phyloP scores from a whole-genome alignment of 2,113 vertebrate species.

The Peromyscus maniculatus region DNA sequence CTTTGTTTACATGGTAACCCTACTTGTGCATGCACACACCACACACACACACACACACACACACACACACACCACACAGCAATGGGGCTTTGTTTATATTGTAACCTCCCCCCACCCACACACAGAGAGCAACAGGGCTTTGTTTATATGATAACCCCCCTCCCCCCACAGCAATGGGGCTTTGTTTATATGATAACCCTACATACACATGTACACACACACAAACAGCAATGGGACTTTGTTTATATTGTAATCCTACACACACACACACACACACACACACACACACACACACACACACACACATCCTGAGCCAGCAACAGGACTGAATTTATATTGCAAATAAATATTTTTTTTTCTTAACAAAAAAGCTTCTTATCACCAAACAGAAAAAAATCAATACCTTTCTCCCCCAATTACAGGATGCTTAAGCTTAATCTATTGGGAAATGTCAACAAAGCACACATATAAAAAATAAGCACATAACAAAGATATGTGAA shows the following conservation, averaged over 20 bases:
- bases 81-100: too few relatives aligned
- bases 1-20: not conserved
- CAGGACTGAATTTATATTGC: not conserved
- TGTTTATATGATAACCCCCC: too few relatives aligned
- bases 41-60: too few relatives aligned
- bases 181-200: too few relatives aligned
- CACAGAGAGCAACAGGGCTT: not conserved
- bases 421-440: constrained; percentile 22
- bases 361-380: not conserved
- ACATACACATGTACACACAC: not conserved
- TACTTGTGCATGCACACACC: not conserved
- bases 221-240: not conserved
- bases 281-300: not conserved
- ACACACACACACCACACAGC: not conserved
- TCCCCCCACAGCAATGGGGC: not conserved
- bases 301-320: not conserved
- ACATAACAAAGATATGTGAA: not conserved
- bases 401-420: not conserved
- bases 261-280: not conserved
- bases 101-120: not conserved
- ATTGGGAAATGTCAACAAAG: constrained; percentile 28
- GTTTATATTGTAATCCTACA: too few relatives aligned
- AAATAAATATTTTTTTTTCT: not conserved
- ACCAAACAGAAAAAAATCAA: constrained; percentile 6
- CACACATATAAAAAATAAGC: not conserved